A percentile compares a stretch with the other conserved stretches of the same genome.
Evolutionary conservation across 2,113 vertebrate species (phyloP).

Genomic region (Ivindomyrus marchei): DNA sequence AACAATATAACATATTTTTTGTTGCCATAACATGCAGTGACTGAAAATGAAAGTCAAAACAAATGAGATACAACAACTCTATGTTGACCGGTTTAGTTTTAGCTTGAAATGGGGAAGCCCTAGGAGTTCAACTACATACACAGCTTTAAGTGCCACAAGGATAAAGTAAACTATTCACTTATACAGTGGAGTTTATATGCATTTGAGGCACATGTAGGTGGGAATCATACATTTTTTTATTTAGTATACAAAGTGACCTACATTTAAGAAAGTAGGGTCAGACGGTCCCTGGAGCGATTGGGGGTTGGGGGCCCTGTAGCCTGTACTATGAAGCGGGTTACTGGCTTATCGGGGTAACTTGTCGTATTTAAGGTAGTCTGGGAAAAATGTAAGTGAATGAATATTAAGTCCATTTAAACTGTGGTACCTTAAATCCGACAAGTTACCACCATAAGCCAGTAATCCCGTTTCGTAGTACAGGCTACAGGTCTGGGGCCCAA

Average conservation of each 20-base stretch:
- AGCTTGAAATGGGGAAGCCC: neutral
- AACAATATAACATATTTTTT: neutral
- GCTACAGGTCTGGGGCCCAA: neutral
- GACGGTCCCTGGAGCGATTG: neutral
- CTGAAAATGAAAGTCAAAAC: neutral
- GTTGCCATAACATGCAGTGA: neutral
- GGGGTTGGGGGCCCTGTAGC: neutral
- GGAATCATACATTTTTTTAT: neutral
- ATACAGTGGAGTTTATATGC: neutral
- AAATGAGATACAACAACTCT: neutral
- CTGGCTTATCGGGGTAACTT: too few species aligned
- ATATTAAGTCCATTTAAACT: too few species aligned
- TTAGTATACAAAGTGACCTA: neutral
- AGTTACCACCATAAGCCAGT: too few species aligned
- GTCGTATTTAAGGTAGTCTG: too few species aligned
- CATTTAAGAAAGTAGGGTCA: neutral
- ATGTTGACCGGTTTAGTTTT: neutral
- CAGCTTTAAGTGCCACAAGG: neutral
- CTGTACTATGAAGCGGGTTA: too few species aligned
- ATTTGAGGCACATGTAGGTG: neutral
- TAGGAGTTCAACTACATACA: neutral
- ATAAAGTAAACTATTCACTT: neutral
- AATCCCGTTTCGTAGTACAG: too few species aligned
- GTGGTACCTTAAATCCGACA: too few species aligned
- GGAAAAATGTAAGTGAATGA: too few species aligned